phyloP scores from a whole-genome alignment of 2,113 vertebrate species.

The Synodontis membranacea region DNA sequence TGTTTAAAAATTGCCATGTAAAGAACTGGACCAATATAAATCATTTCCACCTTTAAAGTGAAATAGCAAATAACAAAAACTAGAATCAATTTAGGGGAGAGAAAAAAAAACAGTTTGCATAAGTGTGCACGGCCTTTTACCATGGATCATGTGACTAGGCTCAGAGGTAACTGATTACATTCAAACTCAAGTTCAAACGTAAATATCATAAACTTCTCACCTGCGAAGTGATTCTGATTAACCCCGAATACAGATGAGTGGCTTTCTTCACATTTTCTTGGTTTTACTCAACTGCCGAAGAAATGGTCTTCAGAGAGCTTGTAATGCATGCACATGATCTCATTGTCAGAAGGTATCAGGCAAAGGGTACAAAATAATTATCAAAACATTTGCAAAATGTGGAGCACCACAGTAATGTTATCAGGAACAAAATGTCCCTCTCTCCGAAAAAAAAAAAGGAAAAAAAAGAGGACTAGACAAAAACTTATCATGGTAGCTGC shows the following conservation, averaged over 20 bases:
- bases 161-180: background rate
- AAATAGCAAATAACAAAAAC: background rate
- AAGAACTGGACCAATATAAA: background rate
- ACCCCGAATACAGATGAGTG: background rate
- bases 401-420: background rate
- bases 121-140: background rate
- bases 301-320: background rate
- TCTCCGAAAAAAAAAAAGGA: too few relatives aligned
- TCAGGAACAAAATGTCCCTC: background rate
- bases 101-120: background rate
- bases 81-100: background rate
- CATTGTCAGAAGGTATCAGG: background rate
- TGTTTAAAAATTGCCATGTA: background rate
- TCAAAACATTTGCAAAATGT: background rate
- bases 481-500: background rate
- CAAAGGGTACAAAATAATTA: background rate
- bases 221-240: background rate
- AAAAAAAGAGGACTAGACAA: background rate
- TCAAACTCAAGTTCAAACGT: background rate
- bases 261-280: background rate
- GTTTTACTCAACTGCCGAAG: background rate
- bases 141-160: background rate
- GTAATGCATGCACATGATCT: background rate
- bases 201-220: background rate
- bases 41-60: background rate